Percentiles rank a stretch among this genome's conserved stretches.
Evolutionary conservation across 2,113 vertebrate species (phyloP).

Genomic region (Mastomys coucha): DNA sequence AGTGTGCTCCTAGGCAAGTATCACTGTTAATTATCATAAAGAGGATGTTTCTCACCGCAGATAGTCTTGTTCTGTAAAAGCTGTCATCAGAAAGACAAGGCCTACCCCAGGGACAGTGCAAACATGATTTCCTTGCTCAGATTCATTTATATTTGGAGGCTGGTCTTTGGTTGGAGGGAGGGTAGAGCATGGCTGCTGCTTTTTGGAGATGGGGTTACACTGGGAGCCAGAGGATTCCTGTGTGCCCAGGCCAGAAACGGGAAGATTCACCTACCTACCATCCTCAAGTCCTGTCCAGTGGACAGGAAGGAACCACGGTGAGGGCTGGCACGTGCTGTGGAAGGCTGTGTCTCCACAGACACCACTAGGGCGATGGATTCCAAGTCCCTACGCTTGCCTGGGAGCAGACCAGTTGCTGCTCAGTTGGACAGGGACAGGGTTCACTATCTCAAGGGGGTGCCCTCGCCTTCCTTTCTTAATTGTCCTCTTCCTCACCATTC

Average conservation of each 20-base stretch:
- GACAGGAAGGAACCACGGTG: no score
- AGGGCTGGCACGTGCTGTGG: neutral
- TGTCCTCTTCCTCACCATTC: no score
- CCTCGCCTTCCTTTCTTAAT: neutral
- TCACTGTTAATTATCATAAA: conserved; percentile 4
- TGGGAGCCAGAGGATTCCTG: neutral
- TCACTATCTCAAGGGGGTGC: neutral
- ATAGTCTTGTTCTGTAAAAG: neutral
- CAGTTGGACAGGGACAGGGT: neutral
- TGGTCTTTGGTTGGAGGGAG: neutral
- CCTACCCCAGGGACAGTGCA: neutral
- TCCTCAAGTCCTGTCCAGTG: neutral
- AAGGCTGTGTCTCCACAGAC: neutral
- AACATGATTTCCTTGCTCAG: neutral
- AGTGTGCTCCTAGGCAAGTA: neutral
- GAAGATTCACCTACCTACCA: neutral
- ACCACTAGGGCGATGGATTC: conserved; percentile 60
- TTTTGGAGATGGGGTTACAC: neutral
- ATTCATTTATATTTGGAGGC: neutral
- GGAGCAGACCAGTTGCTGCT: neutral
- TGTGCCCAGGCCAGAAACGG: neutral
- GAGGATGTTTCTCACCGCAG: neutral
- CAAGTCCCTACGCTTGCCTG: conserved; percentile 3
- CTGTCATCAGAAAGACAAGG: conserved; percentile 41
- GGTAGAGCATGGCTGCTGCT: neutral